A percentile compares a stretch with the other conserved stretches of the same genome.
phyloP scores from a whole-genome alignment of 2,888 invertebrate genomes.

The Eupithecia subumbrata region DNA sequence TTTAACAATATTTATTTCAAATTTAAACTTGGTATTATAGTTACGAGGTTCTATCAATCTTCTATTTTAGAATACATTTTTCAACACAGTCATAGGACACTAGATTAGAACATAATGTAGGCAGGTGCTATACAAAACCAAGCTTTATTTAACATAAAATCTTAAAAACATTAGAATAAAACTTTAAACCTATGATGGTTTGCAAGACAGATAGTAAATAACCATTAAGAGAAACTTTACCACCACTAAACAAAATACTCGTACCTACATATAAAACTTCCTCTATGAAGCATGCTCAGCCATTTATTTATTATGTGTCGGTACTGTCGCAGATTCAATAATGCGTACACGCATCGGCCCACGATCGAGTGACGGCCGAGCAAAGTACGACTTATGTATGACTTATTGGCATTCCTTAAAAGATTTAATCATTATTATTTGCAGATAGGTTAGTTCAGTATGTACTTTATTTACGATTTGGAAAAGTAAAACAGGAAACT shows the following conservation, averaged over 20 bases:
- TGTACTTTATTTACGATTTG: slow-evolving; percentile 11
- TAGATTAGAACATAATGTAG: too few relatives aligned
- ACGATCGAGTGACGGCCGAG: slow-evolving; percentile 55
- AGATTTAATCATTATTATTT: not conserved
- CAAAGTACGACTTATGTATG: slow-evolving; percentile 47
- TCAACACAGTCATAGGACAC: too few relatives aligned
- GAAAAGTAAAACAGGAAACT: slow-evolving; percentile 44
- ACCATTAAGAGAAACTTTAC: not conserved
- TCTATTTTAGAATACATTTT: too few relatives aligned
- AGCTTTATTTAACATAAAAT: too few relatives aligned
- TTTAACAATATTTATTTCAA: too few relatives aligned
- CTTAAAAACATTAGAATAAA: too few relatives aligned
- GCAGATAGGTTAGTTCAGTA: not conserved
- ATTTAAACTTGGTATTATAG: too few relatives aligned
- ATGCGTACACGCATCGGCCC: slow-evolving; percentile 60
- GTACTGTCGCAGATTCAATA: slow-evolving; percentile 66
- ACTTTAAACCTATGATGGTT: too few relatives aligned
- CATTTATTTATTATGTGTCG: slow-evolving; percentile 61
- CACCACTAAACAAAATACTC: too few relatives aligned
- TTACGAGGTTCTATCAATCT: too few relatives aligned
- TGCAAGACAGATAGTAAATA: too few relatives aligned
- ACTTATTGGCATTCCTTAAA: slow-evolving; percentile 45
- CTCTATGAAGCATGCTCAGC: slow-evolving; percentile 17
- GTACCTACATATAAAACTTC: not conserved
- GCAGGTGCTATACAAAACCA: too few relatives aligned